Evolutionary conservation across 2,113 vertebrate species (phyloP), one percentile per base, ranked within the genome.

Genomic region (Aleadryas rufinucha): DNA sequence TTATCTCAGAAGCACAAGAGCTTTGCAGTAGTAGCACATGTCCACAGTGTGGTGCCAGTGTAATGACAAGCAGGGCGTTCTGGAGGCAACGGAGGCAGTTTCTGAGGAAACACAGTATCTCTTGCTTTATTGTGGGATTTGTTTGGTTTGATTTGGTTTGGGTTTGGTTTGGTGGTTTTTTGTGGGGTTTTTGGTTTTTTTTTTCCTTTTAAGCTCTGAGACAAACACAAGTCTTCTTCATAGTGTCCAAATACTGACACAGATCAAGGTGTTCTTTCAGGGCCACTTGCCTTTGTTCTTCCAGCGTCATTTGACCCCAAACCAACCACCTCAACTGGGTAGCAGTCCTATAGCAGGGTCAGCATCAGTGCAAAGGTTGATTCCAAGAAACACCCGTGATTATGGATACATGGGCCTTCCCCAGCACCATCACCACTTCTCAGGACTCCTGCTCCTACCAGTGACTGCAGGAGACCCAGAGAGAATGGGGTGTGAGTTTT

Each of bases 31-130:
- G 72, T 27, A 77, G 4, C 2, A 39, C 50, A 13, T n/a, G 23
- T 22, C 97, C 98, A 97, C 93, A 39, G 78, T 49, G 92, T 97
- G 97, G 98, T 54, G 93, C 88, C 72, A 68, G 56, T 39, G 96
- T 47, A 41, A 47, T 42, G 89, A 77, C 3, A 14, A 81, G 83
- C 39, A 33, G 63, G 33, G 27, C 16, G 6, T n/a, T 9, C 18
- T 28, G 3, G 2, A 4, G 1, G 18, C 11, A 13, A 8, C 2
- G 2, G 13, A 70, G 66, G 3, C 31, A 33, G 37, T 13, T 54
- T 11, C 59, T 26, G 49, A 56, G 49, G 59, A n/a, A 16, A 7
- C 10, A 13, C 21, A 8, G 13, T 0, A 23, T 11, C 10, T 33
- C 31, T 17, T n/a, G 21, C 3, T 16, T 18, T 41, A 5, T 30